Conservation (phyloP, 2,797 vertebrate species). For the Chiloscyllium punctatum region DNA sequence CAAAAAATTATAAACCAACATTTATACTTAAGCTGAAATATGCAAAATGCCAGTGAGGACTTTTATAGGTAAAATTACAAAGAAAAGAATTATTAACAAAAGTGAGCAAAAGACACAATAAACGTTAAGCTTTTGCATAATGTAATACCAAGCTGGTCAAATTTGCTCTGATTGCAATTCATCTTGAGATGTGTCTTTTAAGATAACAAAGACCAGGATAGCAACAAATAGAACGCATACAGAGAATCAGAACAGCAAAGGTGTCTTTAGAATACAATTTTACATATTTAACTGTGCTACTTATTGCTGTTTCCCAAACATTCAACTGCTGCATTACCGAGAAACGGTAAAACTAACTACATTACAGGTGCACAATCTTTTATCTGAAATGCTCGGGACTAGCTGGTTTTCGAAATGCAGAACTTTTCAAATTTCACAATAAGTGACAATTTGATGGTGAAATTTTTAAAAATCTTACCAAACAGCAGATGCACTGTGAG, state of each 20-base stretch:
- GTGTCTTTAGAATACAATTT: not conserved
- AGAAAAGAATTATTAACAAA: not conserved
- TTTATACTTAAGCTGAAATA: not conserved
- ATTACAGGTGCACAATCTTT: too few species aligned
- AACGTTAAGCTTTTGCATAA: not conserved
- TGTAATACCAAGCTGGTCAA: not conserved
- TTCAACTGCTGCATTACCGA: not conserved
- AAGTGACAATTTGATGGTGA: too few species aligned
- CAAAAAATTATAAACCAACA: not conserved
- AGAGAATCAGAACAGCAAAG: not conserved
- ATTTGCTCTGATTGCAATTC: not conserved
- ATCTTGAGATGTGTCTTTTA: not conserved
- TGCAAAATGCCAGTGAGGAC: not conserved
- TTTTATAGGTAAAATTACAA: not conserved
- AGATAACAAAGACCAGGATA: not conserved
- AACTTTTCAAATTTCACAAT: too few species aligned
- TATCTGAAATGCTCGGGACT: too few species aligned
- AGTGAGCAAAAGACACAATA: not conserved
- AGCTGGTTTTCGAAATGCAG: too few species aligned
- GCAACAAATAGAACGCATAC: not conserved
- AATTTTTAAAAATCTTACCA: too few species aligned
- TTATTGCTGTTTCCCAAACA: not conserved
- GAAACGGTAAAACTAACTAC: not conserved
- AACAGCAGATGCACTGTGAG: too few species aligned
- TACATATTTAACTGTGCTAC: conserved; percentile 11